Percentiles rank a stretch among this genome's conserved stretches.
phyloP scores from a whole-genome alignment of 2,888 invertebrate species.

The Heliconius aoede region DNA sequence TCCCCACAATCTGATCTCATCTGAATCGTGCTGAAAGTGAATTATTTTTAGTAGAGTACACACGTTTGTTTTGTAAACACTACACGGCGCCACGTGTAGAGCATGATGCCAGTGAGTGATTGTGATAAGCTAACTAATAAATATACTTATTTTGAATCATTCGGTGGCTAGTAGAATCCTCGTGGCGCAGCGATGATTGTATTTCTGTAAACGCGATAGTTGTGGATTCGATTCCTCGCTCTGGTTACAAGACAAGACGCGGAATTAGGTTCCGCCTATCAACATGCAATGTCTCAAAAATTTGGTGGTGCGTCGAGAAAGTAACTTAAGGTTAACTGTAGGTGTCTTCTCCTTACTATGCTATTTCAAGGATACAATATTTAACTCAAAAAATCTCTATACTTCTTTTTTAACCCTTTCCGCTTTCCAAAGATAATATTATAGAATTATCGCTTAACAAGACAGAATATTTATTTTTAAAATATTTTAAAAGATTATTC shows the following conservation, averaged over 20 bases:
- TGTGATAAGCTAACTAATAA: conserved; percentile 7
- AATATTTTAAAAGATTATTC: no score
- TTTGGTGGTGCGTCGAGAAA: not conserved
- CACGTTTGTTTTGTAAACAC: conserved; percentile 16
- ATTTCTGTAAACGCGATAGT: not conserved
- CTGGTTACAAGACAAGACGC: not conserved
- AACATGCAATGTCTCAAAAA: not conserved
- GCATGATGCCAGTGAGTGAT: not conserved
- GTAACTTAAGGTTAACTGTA: not conserved
- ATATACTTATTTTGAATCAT: not conserved
- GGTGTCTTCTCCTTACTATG: no score
- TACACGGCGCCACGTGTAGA: conserved; percentile 2
- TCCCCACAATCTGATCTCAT: not conserved
- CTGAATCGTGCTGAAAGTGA: not conserved
- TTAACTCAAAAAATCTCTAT: not conserved
- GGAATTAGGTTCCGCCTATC: no score
- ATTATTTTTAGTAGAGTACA: conserved; percentile 9
- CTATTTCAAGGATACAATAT: no score
- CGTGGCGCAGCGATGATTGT: not conserved
- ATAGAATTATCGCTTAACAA: no score
- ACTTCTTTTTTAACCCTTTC: not conserved
- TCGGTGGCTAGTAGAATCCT: no score
- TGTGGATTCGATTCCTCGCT: not conserved
- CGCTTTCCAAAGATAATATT: no score
- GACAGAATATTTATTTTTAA: no score